Conservation (phyloP, 2,888 invertebrate genomes). For the Therioaphis trifolii region DNA sequence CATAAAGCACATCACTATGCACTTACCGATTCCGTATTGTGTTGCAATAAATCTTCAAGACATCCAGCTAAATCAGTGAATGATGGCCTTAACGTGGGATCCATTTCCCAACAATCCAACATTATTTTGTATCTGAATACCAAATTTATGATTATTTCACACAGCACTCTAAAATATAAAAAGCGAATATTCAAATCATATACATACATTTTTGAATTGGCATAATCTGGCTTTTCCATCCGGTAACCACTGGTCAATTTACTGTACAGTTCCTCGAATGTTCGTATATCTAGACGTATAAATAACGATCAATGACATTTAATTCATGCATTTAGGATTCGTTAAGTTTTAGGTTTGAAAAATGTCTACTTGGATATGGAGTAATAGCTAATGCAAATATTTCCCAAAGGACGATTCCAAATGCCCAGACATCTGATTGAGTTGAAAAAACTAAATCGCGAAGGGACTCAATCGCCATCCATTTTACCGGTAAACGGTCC, state of each 20-base stretch:
- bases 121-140: conserved; percentile 78
- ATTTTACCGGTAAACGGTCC: conserved; percentile 91
- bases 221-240: conserved; percentile 86
- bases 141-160: too few species aligned
- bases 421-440: conserved; percentile 95
- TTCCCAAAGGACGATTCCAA: conserved; percentile 90
- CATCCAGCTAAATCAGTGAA: conserved; percentile 81
- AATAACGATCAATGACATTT: too few species aligned
- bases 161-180: too few species aligned
- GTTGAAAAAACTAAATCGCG: conserved; percentile 91
- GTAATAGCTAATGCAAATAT: conserved; percentile 86
- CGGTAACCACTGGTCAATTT: conserved; percentile 83
- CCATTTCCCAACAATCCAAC: conserved; percentile 86
- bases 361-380: conserved; percentile 78
- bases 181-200: too few species aligned
- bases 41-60: conserved; percentile 83
- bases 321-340: too few species aligned
- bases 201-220: conserved; percentile 83
- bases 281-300: conserved; percentile 80
- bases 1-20: background rate
- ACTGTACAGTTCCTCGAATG: conserved; percentile 69
- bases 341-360: too few species aligned
- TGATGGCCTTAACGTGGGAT: conserved; percentile 81
- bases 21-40: conserved; percentile 79
- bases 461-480: conserved; percentile 95